These are phyloP conservation scores for Antheraea yamamai DNA, from an alignment of 2,888 invertebrate species.

Conservation along the genomic window DNA sequence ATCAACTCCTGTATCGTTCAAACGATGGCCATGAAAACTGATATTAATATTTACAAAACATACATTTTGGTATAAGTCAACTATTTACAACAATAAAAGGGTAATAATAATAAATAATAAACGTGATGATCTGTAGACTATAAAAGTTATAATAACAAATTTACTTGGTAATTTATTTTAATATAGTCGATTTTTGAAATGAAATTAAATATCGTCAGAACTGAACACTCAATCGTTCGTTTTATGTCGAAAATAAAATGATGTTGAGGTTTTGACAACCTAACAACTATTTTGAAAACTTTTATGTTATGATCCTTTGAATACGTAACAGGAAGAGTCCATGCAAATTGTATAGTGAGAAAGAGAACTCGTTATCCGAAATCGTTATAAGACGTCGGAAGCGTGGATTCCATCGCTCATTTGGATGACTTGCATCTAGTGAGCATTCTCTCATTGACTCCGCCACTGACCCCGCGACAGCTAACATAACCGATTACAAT, in stretches of 20 bases:
- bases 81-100: no score
- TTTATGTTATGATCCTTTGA: not conserved
- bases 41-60: no score
- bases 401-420: slow-evolving; percentile 72
- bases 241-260: not conserved
- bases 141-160: no score
- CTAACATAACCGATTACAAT: slow-evolving; percentile 64
- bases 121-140: no score
- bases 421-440: slow-evolving; percentile 75
- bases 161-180: no score
- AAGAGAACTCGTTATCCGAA: slow-evolving; percentile 55
- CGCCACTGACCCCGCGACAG: slow-evolving; percentile 72
- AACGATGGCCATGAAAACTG: no score
- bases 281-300: not conserved
- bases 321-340: slow-evolving; percentile 14
- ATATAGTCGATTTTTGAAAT: not conserved
- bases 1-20: no score
- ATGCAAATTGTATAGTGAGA: slow-evolving; percentile 35
- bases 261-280: not conserved
- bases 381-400: slow-evolving; percentile 69
- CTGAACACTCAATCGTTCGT: not conserved
- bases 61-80: no score
- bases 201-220: not conserved
- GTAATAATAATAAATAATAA: no score
- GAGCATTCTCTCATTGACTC: slow-evolving; percentile 78